Evolutionary conservation across 2,113 vertebrate species (phyloP).

Genomic region (Hylia prasina): DNA sequence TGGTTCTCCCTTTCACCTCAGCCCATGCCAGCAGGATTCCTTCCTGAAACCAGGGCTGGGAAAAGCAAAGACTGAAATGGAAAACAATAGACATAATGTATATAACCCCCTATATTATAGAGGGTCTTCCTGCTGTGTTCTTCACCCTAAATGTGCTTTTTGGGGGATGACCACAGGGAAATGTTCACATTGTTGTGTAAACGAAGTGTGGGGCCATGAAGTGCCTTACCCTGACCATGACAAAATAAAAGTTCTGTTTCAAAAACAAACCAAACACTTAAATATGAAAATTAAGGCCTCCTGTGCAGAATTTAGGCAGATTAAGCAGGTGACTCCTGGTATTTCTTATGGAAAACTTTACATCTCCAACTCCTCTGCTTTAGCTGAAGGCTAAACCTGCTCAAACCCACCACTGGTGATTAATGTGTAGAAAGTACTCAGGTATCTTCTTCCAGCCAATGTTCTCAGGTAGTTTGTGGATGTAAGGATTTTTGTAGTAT

Average conservation of each 20-base stretch:
- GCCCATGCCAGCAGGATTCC: background rate
- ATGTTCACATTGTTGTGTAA: background rate
- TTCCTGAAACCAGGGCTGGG: background rate
- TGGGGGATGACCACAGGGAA: background rate
- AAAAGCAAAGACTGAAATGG: background rate
- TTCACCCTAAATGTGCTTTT: background rate
- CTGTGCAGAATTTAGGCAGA: background rate
- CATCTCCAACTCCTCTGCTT: background rate
- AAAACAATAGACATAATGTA: background rate
- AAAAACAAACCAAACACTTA: background rate
- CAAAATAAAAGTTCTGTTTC: background rate
- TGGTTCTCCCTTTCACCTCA: background rate
- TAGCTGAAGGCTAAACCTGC: background rate
- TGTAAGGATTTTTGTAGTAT: background rate
- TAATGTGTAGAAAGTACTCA: background rate
- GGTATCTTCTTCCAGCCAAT: accelerated
- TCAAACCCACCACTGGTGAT: background rate
- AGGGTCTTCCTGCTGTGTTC: background rate
- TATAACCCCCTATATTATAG: accelerated
- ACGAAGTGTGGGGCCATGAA: background rate
- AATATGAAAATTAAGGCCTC: background rate
- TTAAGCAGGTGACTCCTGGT: background rate
- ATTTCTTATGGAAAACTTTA: background rate
- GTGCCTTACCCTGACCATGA: background rate
- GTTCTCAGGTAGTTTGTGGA: background rate